Percentiles rank a stretch among this genome's conserved stretches.
Conservation (phyloP, 2,888 invertebrate genomes). For the Dusona sp. region DNA sequence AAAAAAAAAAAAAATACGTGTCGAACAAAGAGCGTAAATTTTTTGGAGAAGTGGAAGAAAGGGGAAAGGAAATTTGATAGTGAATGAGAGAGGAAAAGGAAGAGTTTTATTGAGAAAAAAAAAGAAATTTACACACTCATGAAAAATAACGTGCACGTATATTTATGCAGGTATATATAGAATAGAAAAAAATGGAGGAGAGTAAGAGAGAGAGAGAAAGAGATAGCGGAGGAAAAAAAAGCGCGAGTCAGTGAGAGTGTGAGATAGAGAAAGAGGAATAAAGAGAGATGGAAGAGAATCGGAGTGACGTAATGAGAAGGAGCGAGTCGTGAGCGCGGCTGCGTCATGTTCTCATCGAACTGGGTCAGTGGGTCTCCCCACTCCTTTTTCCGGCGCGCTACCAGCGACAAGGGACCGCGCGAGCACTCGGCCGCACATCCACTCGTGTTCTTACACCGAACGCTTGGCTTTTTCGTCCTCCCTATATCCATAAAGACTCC, state of each 20-base stretch:
- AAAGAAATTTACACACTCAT: background rate
- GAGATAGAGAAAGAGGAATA: conserved; percentile 44
- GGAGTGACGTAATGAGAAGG: conserved; percentile 76
- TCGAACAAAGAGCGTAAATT: conserved; percentile 71
- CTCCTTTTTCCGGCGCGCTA: conserved; percentile 83
- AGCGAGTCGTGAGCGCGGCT: conserved; percentile 80
- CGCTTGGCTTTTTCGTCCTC: conserved; percentile 34
- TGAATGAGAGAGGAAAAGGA: conserved; percentile 9
- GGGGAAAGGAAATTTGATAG: conserved; percentile 49
- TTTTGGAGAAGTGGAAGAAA: conserved; percentile 63
- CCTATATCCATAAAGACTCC: conserved; percentile 32
- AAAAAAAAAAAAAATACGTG: background rate
- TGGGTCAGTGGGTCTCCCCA: conserved; percentile 94
- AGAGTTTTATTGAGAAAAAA: background rate
- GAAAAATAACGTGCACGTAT: background rate
- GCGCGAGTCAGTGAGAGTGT: conserved; percentile 56
- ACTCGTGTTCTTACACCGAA: conserved; percentile 52
- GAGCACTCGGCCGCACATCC: conserved; percentile 64
- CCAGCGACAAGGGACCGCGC: conserved; percentile 61
- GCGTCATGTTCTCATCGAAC: conserved; percentile 87
- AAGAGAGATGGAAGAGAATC: conserved; percentile 57
- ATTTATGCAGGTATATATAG: background rate
- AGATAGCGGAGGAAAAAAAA: conserved; percentile 29
- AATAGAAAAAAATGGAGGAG: conserved; percentile 45
- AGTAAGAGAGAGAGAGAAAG: conserved; percentile 38